These are phyloP conservation scores for Actinia tenebrosa DNA, from an alignment of 64 coral and sea anemone genomes.

Conservation along the genomic window DNA sequence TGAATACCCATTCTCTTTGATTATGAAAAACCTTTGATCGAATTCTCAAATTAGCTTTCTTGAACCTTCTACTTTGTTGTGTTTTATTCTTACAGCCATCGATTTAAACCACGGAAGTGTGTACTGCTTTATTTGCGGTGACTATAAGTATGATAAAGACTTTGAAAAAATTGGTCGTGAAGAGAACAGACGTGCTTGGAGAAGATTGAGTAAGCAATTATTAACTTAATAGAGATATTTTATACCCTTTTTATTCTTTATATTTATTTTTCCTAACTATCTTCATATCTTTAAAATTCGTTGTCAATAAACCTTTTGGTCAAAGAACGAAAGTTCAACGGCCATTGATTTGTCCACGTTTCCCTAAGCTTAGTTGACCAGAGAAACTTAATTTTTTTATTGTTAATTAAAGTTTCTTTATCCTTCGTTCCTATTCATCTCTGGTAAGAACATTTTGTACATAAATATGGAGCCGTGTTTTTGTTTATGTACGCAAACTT, in stretches of 20 bases:
- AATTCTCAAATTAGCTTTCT: background rate
- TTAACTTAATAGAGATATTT: background rate
- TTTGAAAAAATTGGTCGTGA: slow-evolving; percentile 82
- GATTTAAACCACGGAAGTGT: slow-evolving; percentile 86
- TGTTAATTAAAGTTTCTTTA: background rate
- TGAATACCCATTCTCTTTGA: slow-evolving; percentile 26
- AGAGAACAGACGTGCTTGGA: slow-evolving; percentile 71
- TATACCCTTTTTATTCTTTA: background rate
- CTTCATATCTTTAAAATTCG: background rate
- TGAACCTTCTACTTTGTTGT: background rate
- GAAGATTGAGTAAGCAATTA: slow-evolving; percentile 52
- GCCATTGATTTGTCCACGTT: background rate
- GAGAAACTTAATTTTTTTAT: no score
- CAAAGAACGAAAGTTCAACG: background rate
- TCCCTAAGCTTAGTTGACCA: no score
- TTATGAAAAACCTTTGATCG: background rate
- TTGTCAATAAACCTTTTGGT: background rate
- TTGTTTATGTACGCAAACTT: background rate
- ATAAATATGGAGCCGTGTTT: background rate
- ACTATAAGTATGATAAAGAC: slow-evolving; percentile 84
- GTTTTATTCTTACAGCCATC: slow-evolving; percentile 47
- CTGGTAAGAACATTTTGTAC: background rate
- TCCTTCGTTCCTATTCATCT: background rate
- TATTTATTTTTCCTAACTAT: background rate
- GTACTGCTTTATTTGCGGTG: slow-evolving; percentile 87